Percentiles rank a stretch among this genome's conserved stretches.
Evolutionary conservation across 1,140 invertebrate genomes (phyloP).

Genomic region (Plectrocnemia conspersa): DNA sequence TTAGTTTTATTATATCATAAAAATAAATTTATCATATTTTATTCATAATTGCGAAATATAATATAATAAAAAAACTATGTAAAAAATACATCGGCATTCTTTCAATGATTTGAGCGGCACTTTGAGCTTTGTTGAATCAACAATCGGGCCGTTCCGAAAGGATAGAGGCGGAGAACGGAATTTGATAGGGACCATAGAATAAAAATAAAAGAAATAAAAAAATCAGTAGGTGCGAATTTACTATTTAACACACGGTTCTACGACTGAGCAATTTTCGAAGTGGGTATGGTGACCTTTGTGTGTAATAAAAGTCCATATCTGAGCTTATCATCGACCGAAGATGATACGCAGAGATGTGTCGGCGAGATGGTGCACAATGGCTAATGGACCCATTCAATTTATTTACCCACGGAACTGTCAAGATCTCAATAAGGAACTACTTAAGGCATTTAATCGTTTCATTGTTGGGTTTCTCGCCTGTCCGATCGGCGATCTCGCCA

Average conservation of each 20-base stretch:
- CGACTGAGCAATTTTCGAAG: no score
- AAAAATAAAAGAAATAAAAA: conserved; percentile 3
- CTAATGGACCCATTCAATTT: conserved; percentile 35
- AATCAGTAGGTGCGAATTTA: conserved; percentile 1
- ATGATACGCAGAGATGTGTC: no score
- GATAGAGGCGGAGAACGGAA: conserved; percentile 21
- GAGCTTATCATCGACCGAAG: background rate
- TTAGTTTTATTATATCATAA: conserved; percentile 1
- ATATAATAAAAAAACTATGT: no score
- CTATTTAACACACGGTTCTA: no score
- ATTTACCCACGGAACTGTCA: conserved; percentile 36
- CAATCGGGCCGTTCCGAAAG: conserved; percentile 25
- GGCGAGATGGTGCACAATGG: no score
- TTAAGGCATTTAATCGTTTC: conserved; percentile 29
- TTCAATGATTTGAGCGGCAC: conserved; percentile 31
- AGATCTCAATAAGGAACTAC: conserved; percentile 33
- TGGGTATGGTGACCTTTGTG: conserved; percentile 5
- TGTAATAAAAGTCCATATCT: background rate
- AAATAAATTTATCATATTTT: conserved; percentile 1
- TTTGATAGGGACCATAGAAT: conserved; percentile 5
- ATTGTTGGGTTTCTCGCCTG: conserved; percentile 34
- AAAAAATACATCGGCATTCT: conserved; percentile 20
- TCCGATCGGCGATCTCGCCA: conserved; percentile 26
- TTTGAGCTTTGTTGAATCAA: conserved; percentile 34
- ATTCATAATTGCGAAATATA: no score